phyloP scores from a whole-genome alignment of 2,113 vertebrate species.

The Onychorhynchus coronatus region DNA sequence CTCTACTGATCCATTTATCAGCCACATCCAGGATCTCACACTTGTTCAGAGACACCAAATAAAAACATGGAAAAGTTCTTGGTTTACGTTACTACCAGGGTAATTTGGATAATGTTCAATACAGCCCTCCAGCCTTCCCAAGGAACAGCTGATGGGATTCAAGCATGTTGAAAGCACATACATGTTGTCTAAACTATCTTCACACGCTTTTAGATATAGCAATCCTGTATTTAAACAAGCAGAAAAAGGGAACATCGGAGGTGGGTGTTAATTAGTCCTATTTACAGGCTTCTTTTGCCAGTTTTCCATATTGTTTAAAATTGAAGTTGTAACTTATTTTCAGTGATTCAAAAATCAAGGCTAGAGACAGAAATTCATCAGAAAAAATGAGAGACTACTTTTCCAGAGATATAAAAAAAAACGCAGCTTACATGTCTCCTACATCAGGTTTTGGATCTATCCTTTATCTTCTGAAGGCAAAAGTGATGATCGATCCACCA shows the following conservation, averaged over 20 bases:
- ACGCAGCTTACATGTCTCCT: neutral
- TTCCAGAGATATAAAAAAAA: neutral
- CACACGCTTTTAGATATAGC: neutral
- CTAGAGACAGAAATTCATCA: neutral
- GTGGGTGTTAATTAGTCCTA: neutral
- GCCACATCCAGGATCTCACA: neutral
- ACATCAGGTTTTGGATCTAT: neutral
- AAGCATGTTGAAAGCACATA: neutral
- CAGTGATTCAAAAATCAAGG: neutral
- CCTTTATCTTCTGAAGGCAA: slow-evolving; percentile 1
- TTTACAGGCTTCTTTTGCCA: neutral
- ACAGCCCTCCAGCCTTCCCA: neutral
- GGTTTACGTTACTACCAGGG: neutral
- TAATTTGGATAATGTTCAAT: neutral
- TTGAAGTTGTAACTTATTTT: neutral
- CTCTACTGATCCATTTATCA: neutral
- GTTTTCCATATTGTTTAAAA: neutral
- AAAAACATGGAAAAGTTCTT: neutral
- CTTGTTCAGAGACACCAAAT: neutral
- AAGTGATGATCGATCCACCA: neutral
- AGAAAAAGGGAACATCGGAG: neutral
- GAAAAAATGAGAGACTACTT: neutral
- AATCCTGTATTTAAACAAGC: neutral
- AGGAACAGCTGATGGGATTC: neutral
- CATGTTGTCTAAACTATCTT: neutral